Base-by-base conservation (phyloP, 2,113 vertebrate genomes). In the Ammodramus savannarum region DNA sequence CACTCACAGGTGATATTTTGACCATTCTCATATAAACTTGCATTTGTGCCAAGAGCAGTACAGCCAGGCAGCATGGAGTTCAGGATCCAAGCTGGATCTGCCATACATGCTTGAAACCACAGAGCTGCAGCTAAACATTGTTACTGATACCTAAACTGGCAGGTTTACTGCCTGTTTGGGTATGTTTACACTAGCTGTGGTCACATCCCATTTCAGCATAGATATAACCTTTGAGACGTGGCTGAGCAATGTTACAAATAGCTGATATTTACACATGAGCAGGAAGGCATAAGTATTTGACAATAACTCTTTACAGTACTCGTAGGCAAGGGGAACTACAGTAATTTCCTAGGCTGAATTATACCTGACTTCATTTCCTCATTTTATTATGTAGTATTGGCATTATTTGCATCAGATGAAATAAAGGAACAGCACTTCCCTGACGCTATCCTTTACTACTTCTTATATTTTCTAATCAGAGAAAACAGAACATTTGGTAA, bases 381-480 rank as follows among this genome's bases (percentile, higher is more conserved):
- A 73, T 87, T 92, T 96, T 93, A 89, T 80, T 90, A 86, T 77
- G 59, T n/a, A 83, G 51, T 25, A 83, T 66, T 83, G 75, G 90
- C 2, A 0, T 80, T 87, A 93, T 58, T 87, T 84, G 57, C 79
- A 51, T 90, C 78, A 91, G 27, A 63, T 32, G 7, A 91, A 94
- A 87, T 77, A 58, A 73, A 87, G 62, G 6, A 87, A 14, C 19
- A 69, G 51, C 34, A 78, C 46, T 84, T 82, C 49, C 44, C 41
- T 62, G 46, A 79, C 21, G 34, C 62, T 76, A 61, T 76, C 41
- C 13, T 68, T 81, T 48, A 61, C 49, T 93, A 58, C 75, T 95
- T 85, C n/a, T 65, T 61, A 1, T 23, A 76, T 82, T 78, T 95
- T 68, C 32, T 62, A 68, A 49, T 87, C 38, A 85, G 5, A 76